Evolutionary conservation across 1,140 invertebrate genomes (phyloP), one percentile per base, ranked within the genome.

Genomic region (Scaptomyza montana): DNA sequence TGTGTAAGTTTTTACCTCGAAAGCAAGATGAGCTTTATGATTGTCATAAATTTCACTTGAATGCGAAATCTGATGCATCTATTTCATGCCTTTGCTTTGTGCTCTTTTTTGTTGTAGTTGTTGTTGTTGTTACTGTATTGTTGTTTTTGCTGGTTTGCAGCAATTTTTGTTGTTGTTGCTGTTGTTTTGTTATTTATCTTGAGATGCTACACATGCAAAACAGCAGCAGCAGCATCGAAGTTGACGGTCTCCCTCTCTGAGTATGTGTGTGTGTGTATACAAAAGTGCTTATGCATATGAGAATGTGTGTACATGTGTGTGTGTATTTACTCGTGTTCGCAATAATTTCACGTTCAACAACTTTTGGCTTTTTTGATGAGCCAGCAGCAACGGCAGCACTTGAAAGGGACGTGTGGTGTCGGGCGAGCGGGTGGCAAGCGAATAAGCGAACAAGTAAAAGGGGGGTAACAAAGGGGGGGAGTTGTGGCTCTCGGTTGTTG

Each of bases 291-390:
- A 63, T 47, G 13, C 10, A 45, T 53, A 30, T 33, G 33, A 36
- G 33, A 36, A 36, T 36, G 4, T 12, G 9, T 49, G 3, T 61
- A 3, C 21, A 4, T 36, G 36, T 50, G 10, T 57, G 54, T 45
- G 33, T 46, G 33, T 74, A 86, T 86, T 86, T 86, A 85, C 81
- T 86, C 82, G 71, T 86, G 82, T 78, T 87, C 78, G 82, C 78
- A 86, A 86, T 86, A 87, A 86, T 86, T 86, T 86, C 82, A 86
- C 82, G 82, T 86, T 86, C 82, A 86, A 86, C 82, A 86, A 87
- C 82, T 86, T 86, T 86, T 86, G 82, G 82, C 82, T 86, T 86
- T 84, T 86, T 86, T 86, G 82, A 86, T 86, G 82, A 86, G 82
- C 82, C 81, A 86, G 81, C 79, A 81, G 10, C 47, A 77, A 25